A percentile compares a stretch with the other conserved stretches of the same genome.
These are phyloP conservation scores for Nesidiocoris tenuis DNA, from an alignment of 2,888 invertebrate species.

Conservation along the genomic window DNA sequence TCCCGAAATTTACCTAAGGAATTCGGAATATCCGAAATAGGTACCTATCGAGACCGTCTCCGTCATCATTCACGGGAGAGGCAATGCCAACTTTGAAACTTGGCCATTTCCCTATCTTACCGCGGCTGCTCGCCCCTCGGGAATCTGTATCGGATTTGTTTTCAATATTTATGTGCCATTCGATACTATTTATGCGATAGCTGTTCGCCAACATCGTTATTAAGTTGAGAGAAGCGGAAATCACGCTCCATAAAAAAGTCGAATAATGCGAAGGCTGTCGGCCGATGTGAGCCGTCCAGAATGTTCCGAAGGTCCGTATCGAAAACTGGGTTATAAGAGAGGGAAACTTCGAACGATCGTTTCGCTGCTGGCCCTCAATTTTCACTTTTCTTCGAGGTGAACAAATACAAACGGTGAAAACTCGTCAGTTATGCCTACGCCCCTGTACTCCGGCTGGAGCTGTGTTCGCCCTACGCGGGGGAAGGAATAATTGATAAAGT, in stretches of 20 bases:
- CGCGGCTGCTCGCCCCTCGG: not conserved
- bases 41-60: conserved; percentile 12
- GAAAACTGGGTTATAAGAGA: no score
- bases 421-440: no score
- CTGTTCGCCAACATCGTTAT: conserved; percentile 20
- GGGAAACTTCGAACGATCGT: no score
- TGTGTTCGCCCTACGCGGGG: no score
- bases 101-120: conserved; percentile 27
- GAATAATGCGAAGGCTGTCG: not conserved
- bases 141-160: conserved; percentile 33
- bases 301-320: no score
- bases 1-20: no score
- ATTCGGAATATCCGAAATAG: no score
- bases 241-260: conserved; percentile 20
- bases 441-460: no score
- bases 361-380: no score
- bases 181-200: conserved; percentile 26
- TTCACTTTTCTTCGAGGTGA: no score
- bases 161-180: conserved; percentile 24
- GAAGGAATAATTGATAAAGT: no score
- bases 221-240: conserved; percentile 11
- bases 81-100: conserved; percentile 19
- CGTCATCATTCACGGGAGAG: conserved; percentile 14
- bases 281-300: not conserved
- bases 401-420: no score